Percentiles rank a stretch among this genome's conserved stretches.
These are phyloP conservation scores for Tigriopus californicus DNA, from an alignment of 2,888 invertebrate genomes.

Conservation along the genomic window DNA sequence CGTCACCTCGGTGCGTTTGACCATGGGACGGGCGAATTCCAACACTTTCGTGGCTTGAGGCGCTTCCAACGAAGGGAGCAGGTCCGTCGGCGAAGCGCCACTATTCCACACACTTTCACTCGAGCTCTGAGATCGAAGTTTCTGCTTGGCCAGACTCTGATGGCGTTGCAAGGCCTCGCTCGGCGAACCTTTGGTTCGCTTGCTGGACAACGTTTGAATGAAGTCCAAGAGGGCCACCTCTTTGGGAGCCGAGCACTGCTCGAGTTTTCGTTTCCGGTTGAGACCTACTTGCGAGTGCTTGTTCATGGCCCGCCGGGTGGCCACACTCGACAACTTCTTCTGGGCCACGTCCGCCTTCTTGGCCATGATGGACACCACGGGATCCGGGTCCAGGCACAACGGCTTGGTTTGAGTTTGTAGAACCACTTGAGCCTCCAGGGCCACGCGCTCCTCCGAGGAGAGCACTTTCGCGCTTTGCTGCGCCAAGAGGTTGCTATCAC, in stretches of 20 bases:
- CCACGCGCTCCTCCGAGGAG: conserved; percentile 49
- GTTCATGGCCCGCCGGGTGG: neutral
- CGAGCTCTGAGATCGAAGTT: neutral
- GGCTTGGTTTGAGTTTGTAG: conserved; percentile 58
- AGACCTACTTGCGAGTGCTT: conserved; percentile 41
- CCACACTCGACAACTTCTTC: conserved; percentile 10
- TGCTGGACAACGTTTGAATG: conserved; percentile 30
- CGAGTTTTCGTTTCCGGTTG: conserved; percentile 69
- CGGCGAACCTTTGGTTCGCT: conserved; percentile 22
- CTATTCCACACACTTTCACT: neutral
- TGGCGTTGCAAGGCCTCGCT: conserved; percentile 2
- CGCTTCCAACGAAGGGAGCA: neutral
- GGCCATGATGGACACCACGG: conserved; percentile 51
- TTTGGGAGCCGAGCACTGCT: conserved; percentile 58
- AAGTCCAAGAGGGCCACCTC: conserved; percentile 56
- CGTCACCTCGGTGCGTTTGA: conserved; percentile 40
- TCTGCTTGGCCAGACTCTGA: neutral
- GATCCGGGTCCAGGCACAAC: conserved; percentile 70
- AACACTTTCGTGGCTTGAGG: conserved; percentile 24
- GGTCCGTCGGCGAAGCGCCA: neutral
- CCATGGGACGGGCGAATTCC: conserved; percentile 37
- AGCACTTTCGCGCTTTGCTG: neutral
- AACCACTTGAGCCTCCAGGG: conserved; percentile 63
- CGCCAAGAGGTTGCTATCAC: conserved; percentile 12
- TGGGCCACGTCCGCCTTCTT: conserved; percentile 29